Evolutionary conservation across 2,113 vertebrate species (phyloP), one percentile per base, ranked within the genome.

Genomic region (Morone chrysops): DNA sequence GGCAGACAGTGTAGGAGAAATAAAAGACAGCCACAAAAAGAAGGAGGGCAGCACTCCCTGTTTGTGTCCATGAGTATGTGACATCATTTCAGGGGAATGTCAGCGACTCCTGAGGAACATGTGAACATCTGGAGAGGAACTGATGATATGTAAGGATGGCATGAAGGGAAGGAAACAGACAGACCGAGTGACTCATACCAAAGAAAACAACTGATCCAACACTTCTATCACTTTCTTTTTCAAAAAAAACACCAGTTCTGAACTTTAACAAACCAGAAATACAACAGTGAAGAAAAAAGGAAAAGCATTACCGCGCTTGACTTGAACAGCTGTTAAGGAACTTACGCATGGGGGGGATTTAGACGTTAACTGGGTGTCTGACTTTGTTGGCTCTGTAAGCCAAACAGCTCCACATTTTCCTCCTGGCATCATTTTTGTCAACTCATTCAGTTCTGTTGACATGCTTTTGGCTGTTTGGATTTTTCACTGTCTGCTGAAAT

Each of bases 1-100:
- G 22, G 13, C 40, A 22, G 62, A 68, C 9, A 54, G 11, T n/a
- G 70, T 10, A 11, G 16, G 10, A 43, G 17, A 57, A 76, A 57
- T n/a, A 48, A 38, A 72, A 71, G 73, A 69, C 41, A 67, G 31
- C 20, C 9, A 43, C 5, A 57, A 51, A 75, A 51, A 43, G n/a
- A 51, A 43, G 25, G n/a, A 73, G 38, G 70, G 36, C 66, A 22
- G 63, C 50, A 4, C 31, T 74, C 31, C 56, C 65, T 70, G 43
- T 82, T 74, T 79, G 53, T 74, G 79, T 81, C 67, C 48, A 43
- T 62, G 69, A 73, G 22, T 22, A 66, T 75, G 71, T 85, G 81
- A 93, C 78, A 80, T 90, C 50, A 90, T 74, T 56, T 57, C 50
- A 56, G 68, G 75, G 84, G 87, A 89, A 90, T 89, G 82, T 86